Evolutionary conservation across 2,888 invertebrate species (phyloP).

Genomic region (Drosophila phalerata): DNA sequence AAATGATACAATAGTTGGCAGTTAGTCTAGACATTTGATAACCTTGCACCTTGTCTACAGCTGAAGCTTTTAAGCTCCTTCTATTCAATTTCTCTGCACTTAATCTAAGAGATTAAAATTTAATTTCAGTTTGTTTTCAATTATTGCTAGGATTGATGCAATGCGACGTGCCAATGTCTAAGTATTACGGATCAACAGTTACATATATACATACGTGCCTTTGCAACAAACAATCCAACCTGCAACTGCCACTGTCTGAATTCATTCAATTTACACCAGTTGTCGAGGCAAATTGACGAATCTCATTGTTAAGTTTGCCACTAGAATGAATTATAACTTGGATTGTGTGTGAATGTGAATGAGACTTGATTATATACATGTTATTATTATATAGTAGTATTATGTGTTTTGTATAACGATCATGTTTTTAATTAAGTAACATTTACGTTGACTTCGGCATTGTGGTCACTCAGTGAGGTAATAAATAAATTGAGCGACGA

Average conservation of each 20-base stretch:
- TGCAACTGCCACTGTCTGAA: constrained; percentile 14
- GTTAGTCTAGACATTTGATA: constrained; percentile 2
- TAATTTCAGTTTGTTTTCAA: constrained; percentile 43
- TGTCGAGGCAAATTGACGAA: constrained; percentile 39
- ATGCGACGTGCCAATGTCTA: constrained; percentile 32
- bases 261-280: constrained; percentile 54
- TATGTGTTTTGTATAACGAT: constrained; percentile 33
- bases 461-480: constrained; percentile 60
- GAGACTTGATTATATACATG: constrained; percentile 33
- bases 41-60: constrained; percentile 30
- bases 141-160: constrained; percentile 27
- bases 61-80: constrained; percentile 6
- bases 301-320: constrained; percentile 29
- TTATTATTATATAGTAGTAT: constrained; percentile 16
- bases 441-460: constrained; percentile 41
- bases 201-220: constrained; percentile 5
- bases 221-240: constrained; percentile 37
- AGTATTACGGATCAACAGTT: constrained; percentile 5
- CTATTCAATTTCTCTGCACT: constrained; percentile 26
- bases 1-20: constrained; percentile 22
- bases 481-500: constrained; percentile 44
- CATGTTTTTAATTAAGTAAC: constrained; percentile 65
- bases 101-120: constrained; percentile 27
- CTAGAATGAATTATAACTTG: constrained; percentile 34
- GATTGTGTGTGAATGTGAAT: constrained; percentile 13